Evolutionary conservation across 1,140 invertebrate species (phyloP).

Genomic region (Antheraea mylitta): DNA sequence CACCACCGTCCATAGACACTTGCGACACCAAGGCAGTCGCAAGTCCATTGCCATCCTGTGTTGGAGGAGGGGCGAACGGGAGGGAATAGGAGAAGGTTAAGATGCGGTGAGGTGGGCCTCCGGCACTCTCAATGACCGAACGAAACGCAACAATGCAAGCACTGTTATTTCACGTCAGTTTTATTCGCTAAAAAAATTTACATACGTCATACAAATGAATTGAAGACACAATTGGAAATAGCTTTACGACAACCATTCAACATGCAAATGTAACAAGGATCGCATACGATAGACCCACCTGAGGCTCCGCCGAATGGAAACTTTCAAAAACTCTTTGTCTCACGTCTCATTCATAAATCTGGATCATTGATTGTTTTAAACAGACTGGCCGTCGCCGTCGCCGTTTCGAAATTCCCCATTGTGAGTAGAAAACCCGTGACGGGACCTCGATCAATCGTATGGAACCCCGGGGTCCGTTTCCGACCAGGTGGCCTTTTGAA

Average conservation of each 20-base stretch:
- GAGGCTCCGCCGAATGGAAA: conserved; percentile 51
- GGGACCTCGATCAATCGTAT: conserved; percentile 70
- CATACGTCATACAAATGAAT: background rate
- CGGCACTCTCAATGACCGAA: too few species aligned
- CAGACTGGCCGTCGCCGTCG: conserved; percentile 70
- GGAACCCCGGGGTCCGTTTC: conserved; percentile 74
- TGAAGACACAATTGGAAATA: background rate
- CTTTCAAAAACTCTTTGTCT: conserved; percentile 60
- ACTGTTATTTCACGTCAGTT: too few species aligned
- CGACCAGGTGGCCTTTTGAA: conserved; percentile 76
- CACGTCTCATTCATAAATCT: conserved; percentile 67
- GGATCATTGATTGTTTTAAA: conserved; percentile 76
- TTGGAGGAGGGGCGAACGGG: too few species aligned
- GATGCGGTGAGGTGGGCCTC: too few species aligned
- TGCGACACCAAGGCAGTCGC: too few species aligned
- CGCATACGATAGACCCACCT: conserved; percentile 42
- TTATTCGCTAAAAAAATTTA: background rate
- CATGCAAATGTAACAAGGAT: background rate
- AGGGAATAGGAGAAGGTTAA: too few species aligned
- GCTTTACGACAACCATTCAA: background rate
- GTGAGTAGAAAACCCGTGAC: conserved; percentile 38
- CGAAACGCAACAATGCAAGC: too few species aligned
- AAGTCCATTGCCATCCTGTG: too few species aligned
- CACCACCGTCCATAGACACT: too few species aligned
- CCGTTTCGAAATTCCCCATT: conserved; percentile 41